Percentiles rank a stretch among this genome's conserved stretches.
phyloP scores from a whole-genome alignment of 2,113 vertebrate species.

The Corythaixoides concolor region DNA sequence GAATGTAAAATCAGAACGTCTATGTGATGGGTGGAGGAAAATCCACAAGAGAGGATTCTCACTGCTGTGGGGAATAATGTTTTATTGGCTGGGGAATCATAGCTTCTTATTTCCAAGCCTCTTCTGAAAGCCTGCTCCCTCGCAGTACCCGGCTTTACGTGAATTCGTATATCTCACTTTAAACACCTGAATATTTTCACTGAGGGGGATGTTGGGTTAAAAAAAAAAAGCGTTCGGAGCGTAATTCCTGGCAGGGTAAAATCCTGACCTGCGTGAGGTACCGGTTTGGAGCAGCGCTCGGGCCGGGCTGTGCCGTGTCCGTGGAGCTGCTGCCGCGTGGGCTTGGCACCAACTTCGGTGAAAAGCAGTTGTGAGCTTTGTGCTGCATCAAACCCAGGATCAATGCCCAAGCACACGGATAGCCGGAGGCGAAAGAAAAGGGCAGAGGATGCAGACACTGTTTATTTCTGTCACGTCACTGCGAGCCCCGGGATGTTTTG shows the following conservation, averaged over 20 bases:
- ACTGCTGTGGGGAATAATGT: background rate
- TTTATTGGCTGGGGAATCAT: background rate
- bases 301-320: no score
- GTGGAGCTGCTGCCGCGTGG: background rate
- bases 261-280: background rate
- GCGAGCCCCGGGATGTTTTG: background rate
- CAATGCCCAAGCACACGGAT: fast-evolving
- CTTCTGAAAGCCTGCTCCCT: background rate
- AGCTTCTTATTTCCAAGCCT: background rate
- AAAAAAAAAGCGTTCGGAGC: background rate
- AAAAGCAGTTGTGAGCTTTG: background rate
- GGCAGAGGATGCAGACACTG: background rate
- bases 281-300: fast-evolving
- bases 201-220: background rate
- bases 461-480: background rate
- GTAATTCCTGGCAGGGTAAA: background rate
- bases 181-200: background rate
- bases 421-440: fast-evolving
- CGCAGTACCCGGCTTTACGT: background rate
- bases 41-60: background rate
- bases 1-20: background rate
- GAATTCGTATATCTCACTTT: background rate
- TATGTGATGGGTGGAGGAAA: background rate
- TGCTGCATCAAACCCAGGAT: background rate
- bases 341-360: fast-evolving